phyloP scores from a whole-genome alignment of 2,888 invertebrate species.

The Lathronympha strigana region DNA sequence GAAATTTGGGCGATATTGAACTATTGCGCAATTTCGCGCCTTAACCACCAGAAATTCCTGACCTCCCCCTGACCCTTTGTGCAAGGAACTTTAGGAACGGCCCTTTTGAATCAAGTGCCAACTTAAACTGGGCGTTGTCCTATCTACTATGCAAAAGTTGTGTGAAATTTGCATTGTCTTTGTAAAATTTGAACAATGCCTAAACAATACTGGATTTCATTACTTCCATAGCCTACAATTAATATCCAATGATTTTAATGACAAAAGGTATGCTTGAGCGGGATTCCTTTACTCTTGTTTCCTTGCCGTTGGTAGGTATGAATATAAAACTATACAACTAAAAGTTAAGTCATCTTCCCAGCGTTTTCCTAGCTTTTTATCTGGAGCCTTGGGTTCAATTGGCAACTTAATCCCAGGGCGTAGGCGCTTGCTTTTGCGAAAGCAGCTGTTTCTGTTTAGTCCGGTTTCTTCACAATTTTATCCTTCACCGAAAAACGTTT shows the following conservation, averaged over 20 bases:
- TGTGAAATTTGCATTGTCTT: slow-evolving; percentile 40
- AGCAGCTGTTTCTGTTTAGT: too few species aligned
- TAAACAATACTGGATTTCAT: not conserved
- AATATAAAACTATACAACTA: too few species aligned
- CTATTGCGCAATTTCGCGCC: slow-evolving; percentile 58
- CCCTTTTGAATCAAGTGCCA: slow-evolving; percentile 19
- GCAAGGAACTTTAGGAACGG: not conserved
- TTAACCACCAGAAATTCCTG: slow-evolving; percentile 33
- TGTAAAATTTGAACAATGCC: slow-evolving; percentile 10
- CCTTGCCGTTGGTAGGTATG: not conserved
- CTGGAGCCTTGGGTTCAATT: too few species aligned
- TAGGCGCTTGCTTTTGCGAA: too few species aligned
- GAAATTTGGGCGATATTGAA: slow-evolving; percentile 59
- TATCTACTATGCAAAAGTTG: slow-evolving; percentile 38
- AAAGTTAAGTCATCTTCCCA: too few species aligned
- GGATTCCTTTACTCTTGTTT: too few species aligned
- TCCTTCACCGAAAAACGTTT: too few species aligned
- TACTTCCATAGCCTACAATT: not conserved
- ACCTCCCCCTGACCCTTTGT: slow-evolving; percentile 32
- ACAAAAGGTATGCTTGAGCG: not conserved
- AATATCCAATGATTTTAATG: not conserved
- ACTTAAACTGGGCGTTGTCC: slow-evolving; percentile 21
- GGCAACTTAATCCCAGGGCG: too few species aligned
- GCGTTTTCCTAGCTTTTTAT: too few species aligned
- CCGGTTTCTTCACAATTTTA: too few species aligned